Evolutionary conservation across 2,113 vertebrate genomes (phyloP), one percentile per base, ranked within the genome.

Genomic region (Circaetus cinerascens): DNA sequence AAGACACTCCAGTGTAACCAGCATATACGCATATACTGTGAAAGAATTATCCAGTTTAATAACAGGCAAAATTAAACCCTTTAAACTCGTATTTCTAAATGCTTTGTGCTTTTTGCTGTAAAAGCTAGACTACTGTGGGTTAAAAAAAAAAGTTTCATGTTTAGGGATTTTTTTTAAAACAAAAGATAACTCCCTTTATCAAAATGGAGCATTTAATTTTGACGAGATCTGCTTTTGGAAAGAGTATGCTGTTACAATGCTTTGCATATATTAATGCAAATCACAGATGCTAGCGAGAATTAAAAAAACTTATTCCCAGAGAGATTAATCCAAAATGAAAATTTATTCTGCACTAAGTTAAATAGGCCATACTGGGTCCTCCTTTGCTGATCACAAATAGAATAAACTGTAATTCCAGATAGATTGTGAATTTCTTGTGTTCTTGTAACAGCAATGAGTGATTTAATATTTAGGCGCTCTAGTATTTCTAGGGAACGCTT

Each of bases 241-340:
- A 15, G 43, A 71, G n/a, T 22, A 64, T 3, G 5, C 30, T 82
- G 34, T 85, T 85, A 93, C 19, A 90, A 68, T 48, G 40, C 53
- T 88, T 91, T 95, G 85, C 77, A 82, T 96, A 53, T 64, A 75
- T 85, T 93, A 95, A 94, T 69, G 69, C 57, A 90, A 91, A 93
- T 57, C 69, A 90, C 69, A 93, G 71, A 64, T n/a, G 25, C 40
- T 68, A 79, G 40, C 48, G 30, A 87, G 64, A 94, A 91, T 91
- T 78, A 15, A 71, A 90, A 90, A 89, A 90, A 32, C 1, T 29
- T 72, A 68, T 82, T 94, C 57, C 88, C 57, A 53, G 40, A 85
- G 90, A 94, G 38, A 90, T 73, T 93, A 95, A 83, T 88, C 74
- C 71, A 92, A 93, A 94, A 76, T 7, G 59, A 91, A 83, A 88